Evolutionary conservation across 1,140 invertebrate genomes (phyloP), one percentile per base, ranked within the genome.

Genomic region (Cephus cinctus): DNA sequence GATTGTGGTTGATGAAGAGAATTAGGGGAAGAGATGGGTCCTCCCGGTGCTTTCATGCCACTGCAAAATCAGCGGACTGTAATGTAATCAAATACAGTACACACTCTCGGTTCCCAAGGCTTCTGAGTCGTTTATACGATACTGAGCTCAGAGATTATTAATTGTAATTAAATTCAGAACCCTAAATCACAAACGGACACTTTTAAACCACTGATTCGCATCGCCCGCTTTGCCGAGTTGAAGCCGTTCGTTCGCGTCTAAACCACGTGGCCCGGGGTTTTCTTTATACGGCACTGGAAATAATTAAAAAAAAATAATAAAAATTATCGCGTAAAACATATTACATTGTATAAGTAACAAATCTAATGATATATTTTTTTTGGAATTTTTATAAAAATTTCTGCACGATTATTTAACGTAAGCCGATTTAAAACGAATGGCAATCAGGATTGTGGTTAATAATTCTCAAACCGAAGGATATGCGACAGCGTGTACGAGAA

Each of bases 111-210:
- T 67, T 69, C 61, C 59, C 65, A 63, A 61, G 65, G 65, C 59
- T 59, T 65, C 59, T 57, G 57, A 58, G 63, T 68, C 63, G 57
- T 56, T 56, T 46, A 55, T 59, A 62, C 57, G 54, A 65, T 56
- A 55, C 54, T 36, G 42, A 53, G 57, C 46, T 47, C 46, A 31
- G 42, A 63, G 62, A 61, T 69, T 69, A 68, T 65, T 65, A 69
- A 69, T 69, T 69, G 59, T 68, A 69, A 68, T 69, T 69, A 69
- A 69, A 69, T 69, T 68, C 63, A 60, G 54, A 59, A 57, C 56
- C 50, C 52, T 34, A 57, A 52, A 61, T 63, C 52, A 64, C 55
- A 57, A 51, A 61, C 52, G 43, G 40, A 53, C 42, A 52, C 38
- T 63, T 65, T 68, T 60, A 67, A 67, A 56, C 57, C 46, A 57